Base-by-base conservation (phyloP, 2,113 vertebrate species). In the Chlorodrepanis virens region DNA sequence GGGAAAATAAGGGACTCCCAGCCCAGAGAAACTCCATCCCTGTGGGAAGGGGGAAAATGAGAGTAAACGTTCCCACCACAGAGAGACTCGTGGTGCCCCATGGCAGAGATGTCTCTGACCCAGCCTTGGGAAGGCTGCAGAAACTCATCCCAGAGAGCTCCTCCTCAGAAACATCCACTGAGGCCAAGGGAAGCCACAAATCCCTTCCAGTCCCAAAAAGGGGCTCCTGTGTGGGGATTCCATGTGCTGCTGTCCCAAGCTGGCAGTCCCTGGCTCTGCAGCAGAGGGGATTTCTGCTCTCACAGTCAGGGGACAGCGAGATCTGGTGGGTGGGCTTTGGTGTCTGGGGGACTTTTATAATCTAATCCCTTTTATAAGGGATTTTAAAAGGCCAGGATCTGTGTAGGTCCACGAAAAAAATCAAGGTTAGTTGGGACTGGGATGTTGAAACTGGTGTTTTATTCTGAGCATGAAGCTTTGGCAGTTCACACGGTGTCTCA, bases 21-120 rank as follows among this genome's bases (percentile, higher is more conserved):
- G 19, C 53, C 12, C 12, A 54, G 29, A 31, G 18, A 54, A 6
- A 53, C 16, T 53, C 15, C 50, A 99, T 47, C 75, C 99, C 99
- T 14, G 40, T 3, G 49, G 22, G 54, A 29, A 14, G 74, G 25
- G 25, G 50, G 16, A 33, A 56, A n/a, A 10, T 22, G 54, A 23
- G 33, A 35, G 4, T n/a, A 10, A 57, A 14, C 10, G 14, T 3
- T 59, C 33, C 54, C 54, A 57, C 4, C 54, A 9, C 21, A 57
- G 80, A 22, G 31, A 56, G 54, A n/a, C 54, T 56, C 22, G 9
- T 57, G 56, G 13, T 57, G 56, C 21, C 21, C 56, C 56, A 57
- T 15, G 54, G 33, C 54, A 57, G 21, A 59, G n/a, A 16, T 35
- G n/a, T 11, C 33, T 14, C 56, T 59, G 56, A 35, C 8, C 54